Evolutionary conservation across 2,888 invertebrate species (phyloP), one percentile per base, ranked within the genome.

Genomic region (Pterostichus madidus): DNA sequence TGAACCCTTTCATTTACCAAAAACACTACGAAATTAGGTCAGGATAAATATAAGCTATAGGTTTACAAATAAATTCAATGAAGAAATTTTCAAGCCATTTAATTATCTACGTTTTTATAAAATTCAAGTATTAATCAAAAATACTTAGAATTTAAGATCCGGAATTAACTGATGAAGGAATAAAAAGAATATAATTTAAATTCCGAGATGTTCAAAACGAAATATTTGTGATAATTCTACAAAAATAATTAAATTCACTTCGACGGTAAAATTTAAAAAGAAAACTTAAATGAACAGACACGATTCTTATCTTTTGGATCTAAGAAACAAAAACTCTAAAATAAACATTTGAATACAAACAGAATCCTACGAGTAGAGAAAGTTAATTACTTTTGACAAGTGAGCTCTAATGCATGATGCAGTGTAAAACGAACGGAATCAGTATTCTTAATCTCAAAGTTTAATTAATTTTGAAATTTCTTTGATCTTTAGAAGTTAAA

Each of bases 381-480:
- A 64, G 35, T 10, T 64, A n/a, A 64, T 64, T 64, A 64, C 35
- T n/a, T 64, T 64, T 64, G 64, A 32, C 11, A n/a, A 64, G 5
- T 13, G 35, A 31, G 10, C 31, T 31, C 11, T 59, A 24, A 10
- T 11, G 64, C 6, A 31, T 6, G 13, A 61, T 35, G 64, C 7
- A 32, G 8, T 17, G 8, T 13, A 64, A 59, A 59, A 31, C 24
- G 64, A 64, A 35, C 11, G 6, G 35, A 64, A 35, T 64, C 64
- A 32, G 11, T 32, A 35, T 3, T 64, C 64, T 5, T 13, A n/a
- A 64, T 64, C 35, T 64, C 64, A 6, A n/a, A 35, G 35, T 64
- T 64, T 64, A 64, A 64, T 64, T 64, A 64, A 64, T 64, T 11
- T 64, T n/a, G 64, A 32, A 32, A 13, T 35, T 24, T 32, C 64